Conservation (phyloP, 2,113 vertebrate genomes). For the Chaetura pelagica region DNA sequence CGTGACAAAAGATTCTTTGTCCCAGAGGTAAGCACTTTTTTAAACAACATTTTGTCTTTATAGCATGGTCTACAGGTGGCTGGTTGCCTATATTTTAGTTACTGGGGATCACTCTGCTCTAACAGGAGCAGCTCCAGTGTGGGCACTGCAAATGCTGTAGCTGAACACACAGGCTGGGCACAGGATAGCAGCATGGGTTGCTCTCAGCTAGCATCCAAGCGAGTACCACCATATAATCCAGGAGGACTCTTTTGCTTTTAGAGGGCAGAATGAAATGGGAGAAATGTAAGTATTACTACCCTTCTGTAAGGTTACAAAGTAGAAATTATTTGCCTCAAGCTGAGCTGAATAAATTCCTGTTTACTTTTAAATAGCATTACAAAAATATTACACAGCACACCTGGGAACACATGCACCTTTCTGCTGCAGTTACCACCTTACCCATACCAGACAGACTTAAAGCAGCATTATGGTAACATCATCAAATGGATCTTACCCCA, state of each 20-base stretch:
- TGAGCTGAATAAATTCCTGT: background rate
- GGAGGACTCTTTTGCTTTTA: background rate
- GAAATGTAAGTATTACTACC: background rate
- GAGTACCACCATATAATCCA: fast-evolving
- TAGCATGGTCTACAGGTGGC: background rate
- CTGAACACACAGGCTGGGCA: background rate
- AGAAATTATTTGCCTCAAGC: background rate
- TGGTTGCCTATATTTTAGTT: background rate
- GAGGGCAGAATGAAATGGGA: background rate
- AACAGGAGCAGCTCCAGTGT: background rate
- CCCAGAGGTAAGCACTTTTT: constrained; percentile 82
- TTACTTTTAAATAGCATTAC: background rate
- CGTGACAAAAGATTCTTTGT: constrained; percentile 88
- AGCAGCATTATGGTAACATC: background rate
- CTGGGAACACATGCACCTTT: background rate
- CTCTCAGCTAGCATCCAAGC: background rate
- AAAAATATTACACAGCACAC: background rate
- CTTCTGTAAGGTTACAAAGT: background rate
- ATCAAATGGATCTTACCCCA: background rate
- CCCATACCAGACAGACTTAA: background rate
- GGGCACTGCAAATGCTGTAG: background rate
- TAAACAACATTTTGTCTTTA: background rate
- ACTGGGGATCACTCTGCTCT: background rate
- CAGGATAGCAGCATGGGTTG: background rate
- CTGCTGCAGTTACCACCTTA: background rate